Evolutionary conservation across 2,113 vertebrate species (phyloP), one percentile per base, ranked within the genome.

Genomic region (Vimba vimba): DNA sequence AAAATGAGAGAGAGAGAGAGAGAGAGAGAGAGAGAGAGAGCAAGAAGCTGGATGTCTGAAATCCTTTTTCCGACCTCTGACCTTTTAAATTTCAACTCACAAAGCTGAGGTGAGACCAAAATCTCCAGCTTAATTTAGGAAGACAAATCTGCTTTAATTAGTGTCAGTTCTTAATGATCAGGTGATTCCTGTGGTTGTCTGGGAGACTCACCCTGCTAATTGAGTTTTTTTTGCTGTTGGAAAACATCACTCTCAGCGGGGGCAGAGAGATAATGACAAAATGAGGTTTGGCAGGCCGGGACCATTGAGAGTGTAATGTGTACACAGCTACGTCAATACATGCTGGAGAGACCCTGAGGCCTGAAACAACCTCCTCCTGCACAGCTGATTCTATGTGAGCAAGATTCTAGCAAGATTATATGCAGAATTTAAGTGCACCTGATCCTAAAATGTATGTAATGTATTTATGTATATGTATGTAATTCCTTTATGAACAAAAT

Each of bases 91-190:
- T 80, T 9, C 86, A 87, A 81, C 80, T 85, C 85, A 84, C 79
- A 88, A 90, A 83, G 91, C 87, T 89, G 87, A 89, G 79, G 21
- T 85, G 76, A 91, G 89, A 93, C 91, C 89, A 93, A 33, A 92
- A 93, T 87, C 73, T 84, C 66, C 12, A 1, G 81, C 89, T 89
- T 93, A 91, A 93, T 77, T 79, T 80, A 83, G 87, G 74, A 91
- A 89, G 92, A 93, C 92, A 93, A 89, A 93, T 86, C 89, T 84
- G 88, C 84, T 89, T 91, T 91, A 89, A 88, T 92, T 91, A 92
- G 85, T 87, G 9, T 85, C 86, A 88, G 88, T 86, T 88, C 86
- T 91, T 74, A 91, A 91, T 74, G 83, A 89, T 91, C 93, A 93
- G 90, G 89, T 93, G 92, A 93, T 90, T 90, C 71, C 78, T 57